Evolutionary conservation across 2,888 invertebrate genomes (phyloP).

Genomic region (Dynastes grantii): DNA sequence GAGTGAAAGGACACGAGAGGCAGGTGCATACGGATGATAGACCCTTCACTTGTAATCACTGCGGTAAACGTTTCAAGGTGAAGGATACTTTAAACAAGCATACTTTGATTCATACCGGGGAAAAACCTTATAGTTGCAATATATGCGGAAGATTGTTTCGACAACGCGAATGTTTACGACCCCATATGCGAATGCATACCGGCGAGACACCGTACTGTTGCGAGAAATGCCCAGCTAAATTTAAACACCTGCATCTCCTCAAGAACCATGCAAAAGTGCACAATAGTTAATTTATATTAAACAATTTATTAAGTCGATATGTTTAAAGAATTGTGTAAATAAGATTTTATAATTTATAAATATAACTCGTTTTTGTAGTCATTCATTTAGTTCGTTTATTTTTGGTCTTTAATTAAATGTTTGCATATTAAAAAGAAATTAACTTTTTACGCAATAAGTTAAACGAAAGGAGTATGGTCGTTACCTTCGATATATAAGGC

Average conservation of each 20-base stretch:
- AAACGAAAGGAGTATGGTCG: too few species aligned
- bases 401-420: too few species aligned
- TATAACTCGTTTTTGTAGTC: too few species aligned
- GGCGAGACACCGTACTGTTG: neutral
- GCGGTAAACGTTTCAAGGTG: neutral
- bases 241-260: neutral
- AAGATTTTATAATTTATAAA: too few species aligned
- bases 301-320: too few species aligned
- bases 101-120: neutral
- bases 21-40: neutral
- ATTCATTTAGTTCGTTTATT: too few species aligned
- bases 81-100: neutral
- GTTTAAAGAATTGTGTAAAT: too few species aligned
- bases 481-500: too few species aligned
- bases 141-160: slow-evolving; percentile 72
- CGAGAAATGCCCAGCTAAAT: neutral
- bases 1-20: neutral
- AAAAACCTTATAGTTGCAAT: slow-evolving; percentile 67
- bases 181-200: neutral
- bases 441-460: too few species aligned
- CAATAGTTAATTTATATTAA: neutral
- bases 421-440: too few species aligned
- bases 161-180: neutral
- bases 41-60: neutral
- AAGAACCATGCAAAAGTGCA: neutral